Base-by-base conservation (phyloP, 2,797 vertebrate species). In the Urophycis tenuis region DNA sequence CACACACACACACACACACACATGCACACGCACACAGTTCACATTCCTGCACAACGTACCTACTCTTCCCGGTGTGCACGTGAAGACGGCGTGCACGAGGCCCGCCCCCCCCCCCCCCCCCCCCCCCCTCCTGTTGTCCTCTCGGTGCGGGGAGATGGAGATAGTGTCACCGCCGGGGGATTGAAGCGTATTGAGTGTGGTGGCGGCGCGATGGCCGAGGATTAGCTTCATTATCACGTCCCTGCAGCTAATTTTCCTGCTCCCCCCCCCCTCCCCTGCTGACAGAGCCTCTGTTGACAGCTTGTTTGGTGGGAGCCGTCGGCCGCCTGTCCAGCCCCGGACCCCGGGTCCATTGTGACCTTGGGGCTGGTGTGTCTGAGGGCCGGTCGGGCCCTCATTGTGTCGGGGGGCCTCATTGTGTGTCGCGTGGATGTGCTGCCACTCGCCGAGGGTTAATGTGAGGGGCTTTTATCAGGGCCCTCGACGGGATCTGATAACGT, bases 401-500 rank as follows among this genome's bases (percentile, higher is more conserved):
- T 41, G 39, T 41, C 91, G 94, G 89, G 79, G 92, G 89, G 1
- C 25, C 60, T n/a, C 60, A n/a, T 67, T 67, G 60, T 67, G 60
- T 67, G 96, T 99, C 98, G 95, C 98, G 95, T 94, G 81, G 93
- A 95, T 92, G 87, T 93, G 91, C 92, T 95, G 94, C 93, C 95
- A 95, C 88, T 96, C 93, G 91, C 87, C 91, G 92, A 92, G 94
- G 91, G 94, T 95, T 96, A 96, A 97, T 95, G 94, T 94, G 92
- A 93, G 88, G 92, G 93, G 93, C 94, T 95, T 96, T 97, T 95
- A 96, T 96, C 94, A 93, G 19, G 89, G 93, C 93, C 95, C 94
- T 95, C 93, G 94, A 93, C 94, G 90, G 91, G 92, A 99, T 98
- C 97, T 96, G 96, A 99, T 99, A 97, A 97, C 95, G 95, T 95